Evolutionary conservation across 1,140 invertebrate genomes (phyloP), one percentile per base, ranked within the genome.

Genomic region (Oncopodura yosiiana): DNA sequence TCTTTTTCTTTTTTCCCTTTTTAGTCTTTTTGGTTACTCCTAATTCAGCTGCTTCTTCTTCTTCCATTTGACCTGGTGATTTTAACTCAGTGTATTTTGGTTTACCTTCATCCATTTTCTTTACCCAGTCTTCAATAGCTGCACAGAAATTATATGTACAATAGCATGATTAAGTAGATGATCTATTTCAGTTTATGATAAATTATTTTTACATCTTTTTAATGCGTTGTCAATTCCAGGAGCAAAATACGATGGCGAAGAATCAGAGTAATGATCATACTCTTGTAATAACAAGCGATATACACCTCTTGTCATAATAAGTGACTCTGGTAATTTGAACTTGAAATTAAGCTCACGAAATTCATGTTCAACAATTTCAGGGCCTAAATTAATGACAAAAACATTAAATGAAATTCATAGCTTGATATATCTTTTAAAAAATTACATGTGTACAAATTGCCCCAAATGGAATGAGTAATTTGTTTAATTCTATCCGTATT

Each of bases 191-290:
- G 34, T 53, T 53, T 19, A 48, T 18, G n/a, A 50, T 12, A 51
- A 16, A 34, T 30, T 18, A 5, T 9, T 38, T 12, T 54, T 49
- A 62, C 60, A 59, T 49, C 39, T 36, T 44, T 57, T 52, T 1
- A 62, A 34, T 19, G 61, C 52, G 14, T 53, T 56, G 12, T 56
- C 37, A n/a, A 56, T 38, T 23, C 53, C 49, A 1, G 61, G 61
- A 9, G 61, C 36, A 36, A 49, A 62, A 36, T 53, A 62, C 8
- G 51, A 55, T 14, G 42, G 38, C 14, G 38, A 53, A 5, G 43
- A 52, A 26, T 53, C 53, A 1, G 56, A 59, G 45, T 46, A 56
- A 44, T 62, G 61, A 34, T 62, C 61, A 27, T 62, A 62, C 16
- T 56, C 55, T n/a, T 53, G 44, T 51, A 56, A 56, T 1, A 62